A percentile compares a stretch with the other conserved stretches of the same genome.
These are phyloP conservation scores for Platorchestia sp. DNA, from an alignment of 1,140 invertebrate species.

Conservation along the genomic window DNA sequence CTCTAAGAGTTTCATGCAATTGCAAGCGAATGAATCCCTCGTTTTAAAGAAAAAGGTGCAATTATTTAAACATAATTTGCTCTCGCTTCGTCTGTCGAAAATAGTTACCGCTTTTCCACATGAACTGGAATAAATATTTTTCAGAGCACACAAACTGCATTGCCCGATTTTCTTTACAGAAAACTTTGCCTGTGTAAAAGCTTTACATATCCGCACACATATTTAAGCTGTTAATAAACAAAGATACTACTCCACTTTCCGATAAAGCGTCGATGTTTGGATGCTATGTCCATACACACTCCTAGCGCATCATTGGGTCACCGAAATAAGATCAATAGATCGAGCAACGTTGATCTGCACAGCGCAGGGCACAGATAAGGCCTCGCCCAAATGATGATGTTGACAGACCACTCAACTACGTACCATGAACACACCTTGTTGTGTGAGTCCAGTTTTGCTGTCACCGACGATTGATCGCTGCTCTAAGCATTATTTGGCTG, in stretches of 20 bases:
- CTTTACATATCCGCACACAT: not conserved
- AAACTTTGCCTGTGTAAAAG: not conserved
- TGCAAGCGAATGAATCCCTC: no score
- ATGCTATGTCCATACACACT: not conserved
- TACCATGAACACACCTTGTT: slow-evolving; percentile 1
- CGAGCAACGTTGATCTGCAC: not conserved
- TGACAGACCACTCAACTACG: slow-evolving; percentile 8
- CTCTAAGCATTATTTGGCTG: not conserved
- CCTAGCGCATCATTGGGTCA: not conserved
- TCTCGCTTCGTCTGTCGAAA: no score
- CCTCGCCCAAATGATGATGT: slow-evolving; percentile 21
- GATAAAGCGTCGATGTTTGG: not conserved
- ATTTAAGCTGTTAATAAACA: not conserved
- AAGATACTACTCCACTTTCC: not conserved
- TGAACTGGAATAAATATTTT: not conserved
- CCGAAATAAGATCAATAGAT: slow-evolving; percentile 25
- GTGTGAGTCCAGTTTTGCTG: not conserved
- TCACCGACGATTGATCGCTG: not conserved
- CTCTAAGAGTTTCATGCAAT: no score
- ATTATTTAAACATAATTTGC: no score
- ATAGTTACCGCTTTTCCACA: not conserved
- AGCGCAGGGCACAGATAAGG: not conserved
- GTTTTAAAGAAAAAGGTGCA: no score
- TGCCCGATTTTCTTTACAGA: not conserved
- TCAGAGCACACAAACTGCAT: not conserved